Conservation (phyloP, 2,888 invertebrate species). For the Epiblema foenella region DNA sequence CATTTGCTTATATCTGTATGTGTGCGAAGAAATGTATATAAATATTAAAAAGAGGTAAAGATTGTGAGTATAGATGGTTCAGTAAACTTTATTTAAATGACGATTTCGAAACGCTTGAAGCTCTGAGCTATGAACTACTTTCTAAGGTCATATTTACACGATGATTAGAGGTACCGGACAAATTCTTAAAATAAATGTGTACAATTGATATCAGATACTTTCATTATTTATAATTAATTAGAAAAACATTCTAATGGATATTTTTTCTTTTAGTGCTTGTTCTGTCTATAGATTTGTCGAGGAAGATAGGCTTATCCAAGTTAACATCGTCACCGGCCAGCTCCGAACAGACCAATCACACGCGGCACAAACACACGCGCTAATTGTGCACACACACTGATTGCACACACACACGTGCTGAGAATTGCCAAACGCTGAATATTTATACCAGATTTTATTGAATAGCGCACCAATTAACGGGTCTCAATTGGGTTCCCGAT, state of each 20-base stretch:
- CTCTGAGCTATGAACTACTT: no score
- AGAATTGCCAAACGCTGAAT: conserved; percentile 35
- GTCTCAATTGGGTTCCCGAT: not conserved
- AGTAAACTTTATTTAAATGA: not conserved
- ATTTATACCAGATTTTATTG: conserved; percentile 37
- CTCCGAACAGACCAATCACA: conserved; percentile 31
- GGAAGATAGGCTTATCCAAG: conserved; percentile 18
- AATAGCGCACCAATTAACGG: conserved; percentile 23
- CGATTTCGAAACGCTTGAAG: no score
- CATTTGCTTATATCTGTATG: not conserved
- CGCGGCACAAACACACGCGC: conserved; percentile 34
- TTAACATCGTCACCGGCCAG: conserved; percentile 9
- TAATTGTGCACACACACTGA: conserved; percentile 34
- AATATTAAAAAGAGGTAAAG: not conserved
- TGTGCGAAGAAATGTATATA: not conserved
- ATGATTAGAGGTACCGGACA: no score
- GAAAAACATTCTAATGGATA: no score
- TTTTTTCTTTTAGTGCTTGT: no score
- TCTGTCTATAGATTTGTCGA: no score
- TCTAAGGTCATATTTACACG: no score
- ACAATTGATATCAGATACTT: no score
- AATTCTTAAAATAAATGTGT: no score
- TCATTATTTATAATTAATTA: no score
- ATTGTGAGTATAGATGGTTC: not conserved
- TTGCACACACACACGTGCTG: conserved; percentile 18